phyloP scores from a whole-genome alignment of 1,140 invertebrate genomes.

The Listronotus oregonensis region DNA sequence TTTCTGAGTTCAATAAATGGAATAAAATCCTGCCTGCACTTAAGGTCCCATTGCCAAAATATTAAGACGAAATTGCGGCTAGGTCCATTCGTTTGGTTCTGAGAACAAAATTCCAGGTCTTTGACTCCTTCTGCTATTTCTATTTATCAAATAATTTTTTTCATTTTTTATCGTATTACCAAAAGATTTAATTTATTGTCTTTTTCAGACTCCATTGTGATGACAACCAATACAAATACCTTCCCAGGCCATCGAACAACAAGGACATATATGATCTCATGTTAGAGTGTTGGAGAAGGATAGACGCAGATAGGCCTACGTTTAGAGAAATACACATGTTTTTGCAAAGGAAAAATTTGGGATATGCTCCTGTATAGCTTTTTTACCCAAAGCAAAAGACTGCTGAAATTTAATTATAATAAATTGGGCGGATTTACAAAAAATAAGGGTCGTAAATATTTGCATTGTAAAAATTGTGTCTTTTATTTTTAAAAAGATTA shows the following conservation, averaged over 20 bases:
- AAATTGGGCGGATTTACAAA: background rate
- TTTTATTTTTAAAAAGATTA: too few relatives aligned
- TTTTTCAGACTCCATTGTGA: constrained; percentile 60
- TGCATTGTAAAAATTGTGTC: background rate
- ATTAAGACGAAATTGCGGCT: too few relatives aligned
- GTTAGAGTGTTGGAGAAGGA: constrained; percentile 79
- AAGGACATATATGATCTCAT: constrained; percentile 83
- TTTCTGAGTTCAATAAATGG: too few relatives aligned
- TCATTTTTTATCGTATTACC: too few relatives aligned
- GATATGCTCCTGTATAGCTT: constrained; percentile 66
- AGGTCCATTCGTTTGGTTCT: too few relatives aligned
- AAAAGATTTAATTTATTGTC: background rate
- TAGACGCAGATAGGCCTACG: constrained; percentile 71
- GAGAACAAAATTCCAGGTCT: too few relatives aligned
- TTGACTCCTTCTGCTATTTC: too few relatives aligned
- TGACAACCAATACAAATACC: constrained; percentile 66
- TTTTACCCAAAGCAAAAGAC: constrained; percentile 1
- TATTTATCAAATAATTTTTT: too few relatives aligned
- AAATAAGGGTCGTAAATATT: background rate
- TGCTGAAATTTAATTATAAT: constrained; percentile 4
- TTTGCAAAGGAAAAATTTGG: constrained; percentile 79
- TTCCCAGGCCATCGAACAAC: constrained; percentile 66
- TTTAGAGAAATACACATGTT: constrained; percentile 84
- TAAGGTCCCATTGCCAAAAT: too few relatives aligned
- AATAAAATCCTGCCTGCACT: too few relatives aligned